Conservation (phyloP, 2,888 invertebrate genomes). For the Anthoptus insignis region DNA sequence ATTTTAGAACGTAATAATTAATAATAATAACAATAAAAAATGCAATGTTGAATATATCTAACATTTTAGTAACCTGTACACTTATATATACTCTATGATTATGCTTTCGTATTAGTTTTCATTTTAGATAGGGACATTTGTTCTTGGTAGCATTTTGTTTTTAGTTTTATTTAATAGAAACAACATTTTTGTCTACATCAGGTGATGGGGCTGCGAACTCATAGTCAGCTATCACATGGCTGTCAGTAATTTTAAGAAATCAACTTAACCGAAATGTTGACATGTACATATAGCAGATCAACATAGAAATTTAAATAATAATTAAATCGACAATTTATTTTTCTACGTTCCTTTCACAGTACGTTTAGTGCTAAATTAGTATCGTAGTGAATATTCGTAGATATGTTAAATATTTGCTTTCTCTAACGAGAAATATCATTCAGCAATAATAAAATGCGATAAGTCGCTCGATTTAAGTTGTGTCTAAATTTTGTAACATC, state of each 20-base stretch:
- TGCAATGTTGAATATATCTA: too few relatives aligned
- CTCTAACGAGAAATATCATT: slow-evolving; percentile 55
- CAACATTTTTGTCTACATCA: slow-evolving; percentile 79
- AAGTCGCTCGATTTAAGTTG: slow-evolving; percentile 37
- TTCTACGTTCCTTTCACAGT: slow-evolving; percentile 82
- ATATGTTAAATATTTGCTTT: slow-evolving; percentile 55
- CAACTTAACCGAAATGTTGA: slow-evolving; percentile 83
- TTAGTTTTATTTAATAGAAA: slow-evolving; percentile 25
- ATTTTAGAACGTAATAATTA: too few relatives aligned
- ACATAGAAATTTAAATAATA: slow-evolving; percentile 83
- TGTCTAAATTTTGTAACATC: slow-evolving; percentile 38
- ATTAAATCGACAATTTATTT: slow-evolving; percentile 84
- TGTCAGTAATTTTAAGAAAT: slow-evolving; percentile 86
- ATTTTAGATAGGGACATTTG: too few relatives aligned
- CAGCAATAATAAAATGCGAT: slow-evolving; percentile 57
- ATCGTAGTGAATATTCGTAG: slow-evolving; percentile 51
- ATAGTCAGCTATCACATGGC: slow-evolving; percentile 87
- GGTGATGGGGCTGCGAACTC: slow-evolving; percentile 75
- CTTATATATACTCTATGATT: too few relatives aligned
- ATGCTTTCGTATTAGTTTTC: too few relatives aligned
- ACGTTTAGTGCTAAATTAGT: slow-evolving; percentile 62
- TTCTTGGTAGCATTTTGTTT: neutral
- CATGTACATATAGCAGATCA: slow-evolving; percentile 85
- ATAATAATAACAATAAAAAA: too few relatives aligned
- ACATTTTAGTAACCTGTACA: too few relatives aligned